Evolutionary conservation across 2,113 vertebrate genomes (phyloP), one percentile per base, ranked within the genome.

Genomic region (Menidia beryllina): DNA sequence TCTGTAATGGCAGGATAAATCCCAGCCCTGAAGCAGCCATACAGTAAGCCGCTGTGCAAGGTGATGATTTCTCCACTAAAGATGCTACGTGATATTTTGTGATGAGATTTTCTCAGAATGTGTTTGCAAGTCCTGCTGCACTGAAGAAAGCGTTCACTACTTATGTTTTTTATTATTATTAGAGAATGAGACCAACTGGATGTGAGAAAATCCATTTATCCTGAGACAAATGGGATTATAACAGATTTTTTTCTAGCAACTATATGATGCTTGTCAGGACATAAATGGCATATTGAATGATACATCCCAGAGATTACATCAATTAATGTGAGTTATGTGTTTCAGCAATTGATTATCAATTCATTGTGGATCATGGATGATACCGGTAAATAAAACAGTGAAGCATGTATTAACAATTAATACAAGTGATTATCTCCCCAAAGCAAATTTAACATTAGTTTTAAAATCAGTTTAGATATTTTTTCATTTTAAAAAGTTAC

Each of bases 1-100:
- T 62, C 71, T 48, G 76, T 80, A 72, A 81, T 79, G 79, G 75
- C 61, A 55, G 72, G 62, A 76, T 81, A 71, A 75, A 87, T 78
- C 82, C 72, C 79, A 48, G 54, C 83, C 87, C 82, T 5, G 34
- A 34, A 79, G 81, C 63, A 23, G 34, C 26, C 30, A 7, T 61
- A 60, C 50, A 27, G 68, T 83, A 70, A 19, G 45, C 36, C 5
- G 15, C 56, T 19, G 80, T 21, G 57, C 17, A 2, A 43, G 39
- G 65, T 25, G 75, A 69, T 55, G 68, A 75, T 76, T 65, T 86
- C 54, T 81, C 38, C 2, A 41, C 70, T 79, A 30, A 85, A 72
- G 79, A 67, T 63, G 62, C 61, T 19, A 27, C 10, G 14, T 19
- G 30, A 61, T 81, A 56, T 74, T 64, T 57, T 75, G 26, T 38